A percentile compares a stretch with the other conserved stretches of the same genome.
These are phyloP conservation scores for Orthosia cruda DNA, from an alignment of 2,888 invertebrate species.

Conservation along the genomic window DNA sequence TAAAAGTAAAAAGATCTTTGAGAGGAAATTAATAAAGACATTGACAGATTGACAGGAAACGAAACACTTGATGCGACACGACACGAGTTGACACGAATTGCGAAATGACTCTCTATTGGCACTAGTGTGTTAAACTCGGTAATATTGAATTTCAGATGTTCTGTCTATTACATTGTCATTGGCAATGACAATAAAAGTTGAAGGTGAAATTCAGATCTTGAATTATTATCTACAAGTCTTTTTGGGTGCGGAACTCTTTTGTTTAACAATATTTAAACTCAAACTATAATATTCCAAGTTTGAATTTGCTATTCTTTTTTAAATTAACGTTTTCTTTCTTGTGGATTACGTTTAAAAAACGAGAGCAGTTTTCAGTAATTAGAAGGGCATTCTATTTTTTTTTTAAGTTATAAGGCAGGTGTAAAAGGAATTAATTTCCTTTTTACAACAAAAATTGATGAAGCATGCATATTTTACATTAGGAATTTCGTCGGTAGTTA, in stretches of 20 bases:
- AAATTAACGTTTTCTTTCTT: slow-evolving; percentile 1
- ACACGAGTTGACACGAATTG: slow-evolving; percentile 54
- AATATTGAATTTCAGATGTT: slow-evolving; percentile 60
- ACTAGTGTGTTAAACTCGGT: slow-evolving; percentile 33
- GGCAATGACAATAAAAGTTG: slow-evolving; percentile 53
- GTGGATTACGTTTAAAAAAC: background rate
- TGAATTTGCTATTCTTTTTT: background rate
- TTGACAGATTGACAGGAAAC: slow-evolving; percentile 82
- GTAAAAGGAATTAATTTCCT: slow-evolving; percentile 27
- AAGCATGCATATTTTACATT: slow-evolving; percentile 59
- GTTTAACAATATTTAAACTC: slow-evolving; percentile 21
- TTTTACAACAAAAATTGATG: slow-evolving; percentile 29
- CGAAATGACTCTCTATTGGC: slow-evolving; percentile 57
- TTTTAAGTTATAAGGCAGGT: background rate
- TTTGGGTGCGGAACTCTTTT: slow-evolving; percentile 20
- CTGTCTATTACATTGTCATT: slow-evolving; percentile 55
- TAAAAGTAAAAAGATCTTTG: slow-evolving; percentile 56
- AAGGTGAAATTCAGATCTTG: slow-evolving; percentile 39
- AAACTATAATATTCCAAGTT: background rate
- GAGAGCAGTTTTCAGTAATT: background rate
- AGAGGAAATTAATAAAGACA: slow-evolving; percentile 77
- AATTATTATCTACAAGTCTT: slow-evolving; percentile 9
- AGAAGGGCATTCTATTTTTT: background rate
- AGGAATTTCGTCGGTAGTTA: slow-evolving; percentile 60
- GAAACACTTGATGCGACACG: slow-evolving; percentile 75